Base-by-base conservation (phyloP, 2,113 vertebrate species). In the Pycnonotus jocosus region DNA sequence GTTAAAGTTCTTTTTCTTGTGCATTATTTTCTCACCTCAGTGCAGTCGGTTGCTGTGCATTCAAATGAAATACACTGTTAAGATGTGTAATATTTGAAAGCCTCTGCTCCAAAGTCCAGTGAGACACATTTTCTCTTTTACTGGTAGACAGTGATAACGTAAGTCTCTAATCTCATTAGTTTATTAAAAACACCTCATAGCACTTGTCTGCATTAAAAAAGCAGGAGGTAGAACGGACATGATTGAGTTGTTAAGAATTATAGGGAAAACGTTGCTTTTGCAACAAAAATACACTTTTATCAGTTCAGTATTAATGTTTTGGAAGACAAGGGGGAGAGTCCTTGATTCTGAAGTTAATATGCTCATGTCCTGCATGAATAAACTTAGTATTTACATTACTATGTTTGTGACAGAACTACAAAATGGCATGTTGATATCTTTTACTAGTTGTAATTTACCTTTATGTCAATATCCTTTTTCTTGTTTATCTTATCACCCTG, bases 121-220 rank as follows among this genome's bases (percentile, higher is more conserved):
- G 94, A 93, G 91, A 88, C 58, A 51, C 74, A 88, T 95, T 94
- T 95, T 87, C 42, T 54, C 71, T 88, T 90, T 92, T 66, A 69
- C 70, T 91, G 24, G 70, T 90, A 88, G 81, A 44, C 33, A 72
- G 78, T 70, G 70, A 62, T 94, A 89, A 89, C 10, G 1, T 74
- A 72, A 85, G 42, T 89, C 94, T 92, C 87, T 91, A 88, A 94
- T 93, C 94, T 94, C 91, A 91, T 93, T 94, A 91, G 70, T 90
- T 95, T 1, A 44, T 65, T 90, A 90, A 73, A 96, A 90, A 58
- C 64, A 90, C 27, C 47, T 47, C n/a, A 10, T 73, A 90, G 60
- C 85, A 57, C 68, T 88, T 58, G 58, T 42, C 33, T 94, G 58
- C 84, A 90, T 79, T 94, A 65, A 82, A 95, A 90, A 93, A 80